Evolutionary conservation across 1,140 invertebrate genomes (phyloP), one percentile per base, ranked within the genome.

Genomic region (Caerostris darwini): DNA sequence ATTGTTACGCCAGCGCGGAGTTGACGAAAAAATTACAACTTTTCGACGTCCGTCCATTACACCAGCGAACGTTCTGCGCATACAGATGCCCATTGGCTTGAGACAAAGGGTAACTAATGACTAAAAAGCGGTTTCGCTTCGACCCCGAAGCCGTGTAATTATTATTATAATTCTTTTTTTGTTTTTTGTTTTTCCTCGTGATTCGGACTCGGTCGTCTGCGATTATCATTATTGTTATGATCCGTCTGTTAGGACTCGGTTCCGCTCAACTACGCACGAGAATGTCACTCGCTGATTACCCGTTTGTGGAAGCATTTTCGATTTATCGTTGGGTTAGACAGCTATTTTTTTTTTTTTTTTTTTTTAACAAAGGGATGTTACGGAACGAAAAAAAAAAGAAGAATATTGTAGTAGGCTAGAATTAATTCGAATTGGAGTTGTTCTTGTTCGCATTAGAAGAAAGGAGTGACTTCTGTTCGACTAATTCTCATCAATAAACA

Each of bases 171-270:
- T 81, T 81, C 50, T 50, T 81, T 34, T 8, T 50, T 81, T 85
- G 7, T 19, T 85, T 85, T 10, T 17, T 85, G 10, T 85, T 58
- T 57, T n/a, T 57, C 54, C 19, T 85, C 83, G 57, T 59, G 57
- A 85, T 57, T 85, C 83, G 83, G 83, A 85, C 83, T 85, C 83
- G 56, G 67, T 93, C 92, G 58, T 93, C 85, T 86, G 61, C 85
- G 92, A 85, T 93, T 93, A 87, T 93, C 81, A 93, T 93, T 93
- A 61, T 83, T 69, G 92, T 93, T 87, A 93, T 85, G 83, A 87
- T 69, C 92, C 58, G 90, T 92, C 85, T 69, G 92, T 93, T 87
- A 93, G 57, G 83, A 87, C 53, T 64, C 58, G 57, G 87, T 93
- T 87, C 83, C 83, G 85, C 92, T 93, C 83, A 50, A 59, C 58